Conservation (phyloP, 2,888 invertebrate genomes). For the Pteria penguin region DNA sequence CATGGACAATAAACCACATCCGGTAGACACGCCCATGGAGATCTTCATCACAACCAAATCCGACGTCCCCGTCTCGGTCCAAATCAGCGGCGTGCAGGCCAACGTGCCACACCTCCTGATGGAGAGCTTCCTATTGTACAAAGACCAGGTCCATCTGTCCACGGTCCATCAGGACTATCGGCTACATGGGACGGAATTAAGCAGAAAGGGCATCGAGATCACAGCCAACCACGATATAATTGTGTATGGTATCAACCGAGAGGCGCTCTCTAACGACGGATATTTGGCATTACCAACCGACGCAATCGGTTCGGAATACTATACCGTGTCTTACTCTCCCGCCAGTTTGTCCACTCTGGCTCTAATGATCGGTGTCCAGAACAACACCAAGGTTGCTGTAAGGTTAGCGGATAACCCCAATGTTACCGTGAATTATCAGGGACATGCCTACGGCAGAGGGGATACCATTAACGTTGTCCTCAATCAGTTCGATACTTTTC, state of each 20-base stretch:
- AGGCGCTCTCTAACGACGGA: conserved; percentile 55
- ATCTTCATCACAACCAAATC: conserved; percentile 50
- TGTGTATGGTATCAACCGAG: conserved; percentile 51
- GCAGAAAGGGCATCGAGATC: background rate
- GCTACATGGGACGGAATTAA: background rate
- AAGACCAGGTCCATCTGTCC: background rate
- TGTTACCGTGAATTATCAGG: conserved; percentile 35
- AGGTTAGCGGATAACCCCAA: conserved; percentile 30
- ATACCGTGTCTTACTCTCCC: conserved; percentile 51
- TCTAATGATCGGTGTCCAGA: conserved; percentile 41
- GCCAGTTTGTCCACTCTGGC: conserved; percentile 38
- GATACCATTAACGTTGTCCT: conserved; percentile 24
- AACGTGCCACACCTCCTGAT: background rate
- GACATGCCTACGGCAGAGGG: conserved; percentile 30
- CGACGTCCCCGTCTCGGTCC: conserved; percentile 20
- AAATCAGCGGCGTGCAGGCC: background rate
- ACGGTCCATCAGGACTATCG: background rate
- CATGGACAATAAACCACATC: conserved; percentile 30
- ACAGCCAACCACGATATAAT: conserved; percentile 49
- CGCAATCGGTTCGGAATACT: conserved; percentile 53
- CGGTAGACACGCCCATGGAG: conserved; percentile 27
- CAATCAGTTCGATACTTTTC: conserved; percentile 42
- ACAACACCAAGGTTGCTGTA: conserved; percentile 35
- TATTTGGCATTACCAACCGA: conserved; percentile 52
- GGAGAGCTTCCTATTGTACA: background rate